Conservation (phyloP, 2,888 invertebrate species). For the Ormyrus pomaceus region DNA sequence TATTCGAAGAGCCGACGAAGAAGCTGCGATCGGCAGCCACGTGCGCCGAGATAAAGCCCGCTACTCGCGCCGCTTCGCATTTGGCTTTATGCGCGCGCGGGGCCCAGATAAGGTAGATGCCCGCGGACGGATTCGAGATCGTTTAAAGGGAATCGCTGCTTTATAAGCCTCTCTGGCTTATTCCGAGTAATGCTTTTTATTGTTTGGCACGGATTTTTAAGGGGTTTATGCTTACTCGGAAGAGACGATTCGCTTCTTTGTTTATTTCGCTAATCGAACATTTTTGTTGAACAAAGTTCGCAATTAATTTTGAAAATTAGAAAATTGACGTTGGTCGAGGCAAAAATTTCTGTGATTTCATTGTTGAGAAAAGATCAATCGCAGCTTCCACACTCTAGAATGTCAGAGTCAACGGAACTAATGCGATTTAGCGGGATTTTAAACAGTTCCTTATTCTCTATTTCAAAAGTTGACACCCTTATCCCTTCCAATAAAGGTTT, state of each 20-base stretch:
- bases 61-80: not conserved
- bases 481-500: not conserved
- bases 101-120: not conserved
- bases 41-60: conserved; percentile 26
- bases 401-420: not conserved
- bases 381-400: too few species aligned
- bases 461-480: not conserved
- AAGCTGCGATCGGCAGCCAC: conserved; percentile 12
- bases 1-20: conserved; percentile 23
- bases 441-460: not conserved
- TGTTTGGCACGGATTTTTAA: too few species aligned
- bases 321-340: too few species aligned
- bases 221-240: too few species aligned
- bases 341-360: too few species aligned
- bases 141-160: not conserved
- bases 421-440: conserved; percentile 4
- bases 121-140: not conserved
- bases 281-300: too few species aligned
- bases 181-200: too few species aligned
- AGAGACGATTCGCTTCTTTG: too few species aligned
- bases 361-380: too few species aligned
- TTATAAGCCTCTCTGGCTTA: too few species aligned
- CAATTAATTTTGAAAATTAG: too few species aligned
- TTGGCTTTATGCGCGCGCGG: not conserved
- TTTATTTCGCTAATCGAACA: too few species aligned